Conservation (phyloP, 2,888 invertebrate species). For the Chorisops tibialis region DNA sequence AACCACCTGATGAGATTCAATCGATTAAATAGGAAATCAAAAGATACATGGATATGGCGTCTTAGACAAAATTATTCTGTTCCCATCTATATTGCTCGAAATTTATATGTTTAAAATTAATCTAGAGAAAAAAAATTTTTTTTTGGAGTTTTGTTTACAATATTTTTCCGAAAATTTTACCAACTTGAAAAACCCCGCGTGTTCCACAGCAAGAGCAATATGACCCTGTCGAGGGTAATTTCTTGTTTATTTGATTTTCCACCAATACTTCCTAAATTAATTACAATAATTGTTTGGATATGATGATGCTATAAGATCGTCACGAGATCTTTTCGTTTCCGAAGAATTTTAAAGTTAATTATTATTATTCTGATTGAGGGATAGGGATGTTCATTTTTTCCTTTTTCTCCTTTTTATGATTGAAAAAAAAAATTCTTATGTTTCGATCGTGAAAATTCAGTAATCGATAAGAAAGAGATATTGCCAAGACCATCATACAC, state of each 20-base stretch:
- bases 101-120: background rate
- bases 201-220: background rate
- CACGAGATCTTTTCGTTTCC: background rate
- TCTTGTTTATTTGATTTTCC: background rate
- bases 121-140: background rate
- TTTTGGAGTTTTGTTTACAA: background rate
- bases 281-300: slow-evolving; percentile 2
- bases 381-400: background rate
- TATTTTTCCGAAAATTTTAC: background rate
- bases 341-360: slow-evolving; percentile 6
- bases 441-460: no score
- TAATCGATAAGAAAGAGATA: no score
- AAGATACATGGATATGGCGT: background rate
- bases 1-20: background rate
- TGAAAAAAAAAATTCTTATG: no score
- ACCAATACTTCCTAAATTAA: background rate
- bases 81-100: background rate
- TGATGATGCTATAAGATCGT: background rate
- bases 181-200: background rate
- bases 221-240: no score
- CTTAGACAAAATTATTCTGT: background rate
- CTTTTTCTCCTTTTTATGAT: no score
- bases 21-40: slow-evolving; percentile 6
- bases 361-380: slow-evolving; percentile 2
- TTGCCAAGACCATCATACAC: no score